phyloP scores from a whole-genome alignment of 2,888 invertebrate genomes.

The Sinopyrophorus schimmeli region DNA sequence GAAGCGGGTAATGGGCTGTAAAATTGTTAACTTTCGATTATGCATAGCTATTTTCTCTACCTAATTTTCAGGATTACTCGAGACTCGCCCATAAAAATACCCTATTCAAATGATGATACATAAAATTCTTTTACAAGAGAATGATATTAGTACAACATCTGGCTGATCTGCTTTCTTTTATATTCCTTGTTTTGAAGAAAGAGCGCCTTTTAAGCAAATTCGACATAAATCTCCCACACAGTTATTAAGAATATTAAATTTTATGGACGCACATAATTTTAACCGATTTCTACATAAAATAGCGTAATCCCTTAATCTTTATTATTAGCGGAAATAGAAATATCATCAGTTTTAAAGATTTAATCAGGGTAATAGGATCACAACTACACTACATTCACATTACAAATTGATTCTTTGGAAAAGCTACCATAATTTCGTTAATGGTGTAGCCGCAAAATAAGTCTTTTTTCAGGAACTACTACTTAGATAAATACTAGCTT shows the following conservation, averaged over 20 bases:
- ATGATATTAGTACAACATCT: conserved; percentile 37
- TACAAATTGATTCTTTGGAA: conserved; percentile 44
- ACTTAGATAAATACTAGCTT: conserved; percentile 29
- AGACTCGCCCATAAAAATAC: conserved; percentile 32
- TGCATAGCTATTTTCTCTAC: conserved; percentile 38
- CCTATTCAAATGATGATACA: conserved; percentile 35
- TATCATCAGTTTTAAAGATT: conserved; percentile 35
- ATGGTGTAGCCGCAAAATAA: conserved; percentile 33
- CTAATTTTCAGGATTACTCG: conserved; percentile 38
- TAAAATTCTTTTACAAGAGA: conserved; percentile 36
- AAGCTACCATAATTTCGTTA: conserved; percentile 38
- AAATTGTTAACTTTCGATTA: conserved; percentile 46
- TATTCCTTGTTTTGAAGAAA: conserved; percentile 29
- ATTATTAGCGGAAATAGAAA: conserved; percentile 18
- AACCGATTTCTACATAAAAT: conserved; percentile 28
- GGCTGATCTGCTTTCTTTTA: conserved; percentile 35
- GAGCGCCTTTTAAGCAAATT: conserved; percentile 32
- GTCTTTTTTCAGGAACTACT: conserved; percentile 30
- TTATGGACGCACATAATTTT: conserved; percentile 29
- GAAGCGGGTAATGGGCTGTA: conserved; percentile 44
- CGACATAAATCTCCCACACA: conserved; percentile 30
- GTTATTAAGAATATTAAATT: conserved; percentile 32
- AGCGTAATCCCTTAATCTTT: conserved; percentile 19
- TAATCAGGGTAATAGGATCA: conserved; percentile 42
- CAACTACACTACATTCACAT: conserved; percentile 38